Percentiles rank a stretch among this genome's conserved stretches.
Evolutionary conservation across 2,113 vertebrate genomes (phyloP).

Genomic region (Vidua macroura): DNA sequence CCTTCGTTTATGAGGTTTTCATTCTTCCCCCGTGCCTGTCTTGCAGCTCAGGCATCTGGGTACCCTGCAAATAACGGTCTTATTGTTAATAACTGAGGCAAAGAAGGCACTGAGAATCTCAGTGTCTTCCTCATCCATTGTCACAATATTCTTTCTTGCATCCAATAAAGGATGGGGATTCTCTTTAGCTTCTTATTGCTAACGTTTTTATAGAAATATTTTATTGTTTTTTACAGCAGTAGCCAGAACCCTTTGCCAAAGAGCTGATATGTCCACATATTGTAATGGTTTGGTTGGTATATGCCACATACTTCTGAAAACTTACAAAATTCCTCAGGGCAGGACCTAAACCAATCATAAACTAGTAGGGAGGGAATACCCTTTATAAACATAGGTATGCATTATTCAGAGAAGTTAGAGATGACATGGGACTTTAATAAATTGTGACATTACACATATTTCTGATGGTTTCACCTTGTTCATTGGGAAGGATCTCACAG

Average conservation of each 20-base stretch:
- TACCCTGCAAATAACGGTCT: fast-evolving
- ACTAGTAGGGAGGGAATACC: background rate
- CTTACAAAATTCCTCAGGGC: background rate
- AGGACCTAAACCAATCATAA: background rate
- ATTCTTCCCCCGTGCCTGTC: background rate
- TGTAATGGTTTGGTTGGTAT: background rate
- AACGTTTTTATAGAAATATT: background rate
- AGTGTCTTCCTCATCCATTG: background rate
- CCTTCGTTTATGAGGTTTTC: background rate
- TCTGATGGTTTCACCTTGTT: background rate
- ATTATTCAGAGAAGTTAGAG: background rate
- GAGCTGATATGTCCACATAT: background rate
- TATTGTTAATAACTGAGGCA: background rate
- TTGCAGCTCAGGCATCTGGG: background rate
- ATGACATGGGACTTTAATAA: background rate
- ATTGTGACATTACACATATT: background rate
- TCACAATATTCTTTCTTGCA: background rate
- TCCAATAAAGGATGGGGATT: background rate
- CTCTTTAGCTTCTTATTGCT: background rate
- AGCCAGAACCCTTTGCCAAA: background rate
- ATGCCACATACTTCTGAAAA: background rate
- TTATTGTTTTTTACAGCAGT: background rate
- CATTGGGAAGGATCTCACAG: background rate
- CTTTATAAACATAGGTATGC: background rate
- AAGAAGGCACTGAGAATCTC: background rate